Evolutionary conservation across 2,113 vertebrate species (phyloP).

Genomic region (Lathamus discolor): DNA sequence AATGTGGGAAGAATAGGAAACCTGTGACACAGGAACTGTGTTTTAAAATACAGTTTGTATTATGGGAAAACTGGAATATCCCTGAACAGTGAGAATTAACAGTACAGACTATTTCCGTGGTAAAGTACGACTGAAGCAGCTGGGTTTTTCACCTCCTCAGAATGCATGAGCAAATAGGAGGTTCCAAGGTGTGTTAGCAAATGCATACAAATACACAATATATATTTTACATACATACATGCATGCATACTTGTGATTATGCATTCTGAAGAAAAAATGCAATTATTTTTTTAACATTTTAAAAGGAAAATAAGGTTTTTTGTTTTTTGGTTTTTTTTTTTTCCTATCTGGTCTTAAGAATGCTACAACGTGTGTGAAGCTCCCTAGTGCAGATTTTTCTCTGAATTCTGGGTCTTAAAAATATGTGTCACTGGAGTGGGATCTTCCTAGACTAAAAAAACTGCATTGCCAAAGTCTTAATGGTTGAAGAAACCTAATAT

Average conservation of each 20-base stretch:
- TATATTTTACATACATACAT: not conserved
- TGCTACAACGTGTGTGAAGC: not conserved
- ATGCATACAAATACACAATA: not conserved
- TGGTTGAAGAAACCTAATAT: not conserved
- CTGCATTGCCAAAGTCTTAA: not conserved
- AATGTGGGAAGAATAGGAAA: not conserved
- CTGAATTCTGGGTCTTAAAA: not conserved
- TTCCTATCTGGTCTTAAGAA: not conserved
- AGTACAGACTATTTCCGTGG: not conserved
- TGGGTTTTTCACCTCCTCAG: not conserved
- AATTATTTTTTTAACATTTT: not conserved
- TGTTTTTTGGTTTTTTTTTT: not conserved
- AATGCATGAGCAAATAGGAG: not conserved
- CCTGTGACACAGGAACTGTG: accelerated
- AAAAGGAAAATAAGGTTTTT: not conserved
- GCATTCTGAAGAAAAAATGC: not conserved
- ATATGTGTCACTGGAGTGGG: not conserved
- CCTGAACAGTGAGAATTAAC: not conserved
- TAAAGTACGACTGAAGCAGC: not conserved
- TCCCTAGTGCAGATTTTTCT: not conserved
- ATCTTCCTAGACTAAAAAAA: not conserved
- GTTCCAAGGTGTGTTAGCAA: not conserved
- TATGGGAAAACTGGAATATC: not conserved
- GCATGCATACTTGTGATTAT: not conserved
- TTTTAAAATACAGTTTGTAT: not conserved